Conservation (phyloP, 2,113 vertebrate genomes). For the Phyllopteryx taeniolatus region DNA sequence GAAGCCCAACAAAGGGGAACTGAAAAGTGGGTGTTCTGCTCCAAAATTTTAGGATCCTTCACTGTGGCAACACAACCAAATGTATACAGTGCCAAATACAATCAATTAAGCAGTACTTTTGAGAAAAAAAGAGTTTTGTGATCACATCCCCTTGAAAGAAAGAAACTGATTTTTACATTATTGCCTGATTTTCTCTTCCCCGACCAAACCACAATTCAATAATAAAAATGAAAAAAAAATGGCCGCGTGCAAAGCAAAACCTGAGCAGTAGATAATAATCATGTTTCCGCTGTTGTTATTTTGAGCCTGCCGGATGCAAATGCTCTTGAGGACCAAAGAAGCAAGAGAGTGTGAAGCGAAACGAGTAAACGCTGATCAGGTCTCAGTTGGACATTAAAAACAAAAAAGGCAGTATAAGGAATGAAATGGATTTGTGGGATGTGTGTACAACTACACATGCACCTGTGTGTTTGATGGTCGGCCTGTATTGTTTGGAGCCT, state of each 20-base stretch:
- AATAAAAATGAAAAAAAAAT: background rate
- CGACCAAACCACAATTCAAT: background rate
- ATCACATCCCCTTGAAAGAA: background rate
- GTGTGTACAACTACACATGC: slow-evolving; percentile 1
- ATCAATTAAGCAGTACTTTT: background rate
- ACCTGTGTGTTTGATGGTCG: slow-evolving; percentile 23
- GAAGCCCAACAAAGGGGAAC: background rate
- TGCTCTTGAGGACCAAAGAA: background rate
- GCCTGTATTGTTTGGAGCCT: slow-evolving; percentile 27
- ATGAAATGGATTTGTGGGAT: slow-evolving; percentile 12
- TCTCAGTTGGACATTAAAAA: slow-evolving; percentile 22
- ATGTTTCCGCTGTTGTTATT: background rate
- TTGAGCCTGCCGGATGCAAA: slow-evolving; percentile 1
- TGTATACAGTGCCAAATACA: background rate
- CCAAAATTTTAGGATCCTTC: background rate
- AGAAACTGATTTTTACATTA: background rate
- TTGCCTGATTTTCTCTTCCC: background rate
- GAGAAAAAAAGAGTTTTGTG: background rate
- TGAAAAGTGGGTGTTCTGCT: background rate
- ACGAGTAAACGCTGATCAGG: background rate
- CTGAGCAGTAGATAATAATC: background rate
- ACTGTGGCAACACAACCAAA: background rate
- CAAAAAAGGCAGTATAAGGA: background rate
- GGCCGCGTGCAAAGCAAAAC: background rate
- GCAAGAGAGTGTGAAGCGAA: background rate